Conservation (phyloP, 1,140 invertebrate species). For the Maniola jurtina region DNA sequence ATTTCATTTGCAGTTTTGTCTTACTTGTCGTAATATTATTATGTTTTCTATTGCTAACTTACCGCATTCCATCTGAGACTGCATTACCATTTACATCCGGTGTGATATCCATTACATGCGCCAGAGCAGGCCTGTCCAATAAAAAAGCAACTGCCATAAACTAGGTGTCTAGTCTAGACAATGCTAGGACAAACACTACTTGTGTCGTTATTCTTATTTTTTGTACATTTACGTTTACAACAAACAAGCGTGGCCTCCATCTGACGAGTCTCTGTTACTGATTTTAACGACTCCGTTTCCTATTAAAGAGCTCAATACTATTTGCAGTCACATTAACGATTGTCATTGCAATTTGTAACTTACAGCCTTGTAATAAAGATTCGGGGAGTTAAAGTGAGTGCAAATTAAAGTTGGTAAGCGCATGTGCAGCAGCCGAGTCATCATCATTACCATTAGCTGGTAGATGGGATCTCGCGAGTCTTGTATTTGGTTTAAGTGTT, state of each 20-base stretch:
- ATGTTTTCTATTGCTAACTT: too few species aligned
- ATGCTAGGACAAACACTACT: slow-evolving; percentile 6
- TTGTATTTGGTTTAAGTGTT: slow-evolving; percentile 44
- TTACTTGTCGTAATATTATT: too few species aligned
- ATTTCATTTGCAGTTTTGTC: too few species aligned
- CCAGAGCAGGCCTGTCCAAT: too few species aligned
- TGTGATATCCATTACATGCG: background rate
- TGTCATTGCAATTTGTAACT: slow-evolving; percentile 17
- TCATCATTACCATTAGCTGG: slow-evolving; percentile 46
- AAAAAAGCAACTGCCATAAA: background rate
- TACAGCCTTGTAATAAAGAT: slow-evolving; percentile 11
- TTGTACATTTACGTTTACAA: slow-evolving; percentile 8
- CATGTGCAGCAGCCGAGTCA: slow-evolving; percentile 35
- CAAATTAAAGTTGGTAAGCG: slow-evolving; percentile 9
- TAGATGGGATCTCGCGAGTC: slow-evolving; percentile 23
- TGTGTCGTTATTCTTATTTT: background rate
- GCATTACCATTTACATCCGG: background rate
- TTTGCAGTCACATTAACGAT: slow-evolving; percentile 3
- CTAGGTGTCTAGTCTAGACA: background rate
- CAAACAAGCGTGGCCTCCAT: slow-evolving; percentile 13
- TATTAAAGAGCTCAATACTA: slow-evolving; percentile 21
- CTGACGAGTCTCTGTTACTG: slow-evolving; percentile 28
- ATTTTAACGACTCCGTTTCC: slow-evolving; percentile 33
- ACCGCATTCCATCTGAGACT: background rate
- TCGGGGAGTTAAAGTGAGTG: background rate